Conservation (phyloP, 1,140 invertebrate genomes). For the Cyclina sinensis region DNA sequence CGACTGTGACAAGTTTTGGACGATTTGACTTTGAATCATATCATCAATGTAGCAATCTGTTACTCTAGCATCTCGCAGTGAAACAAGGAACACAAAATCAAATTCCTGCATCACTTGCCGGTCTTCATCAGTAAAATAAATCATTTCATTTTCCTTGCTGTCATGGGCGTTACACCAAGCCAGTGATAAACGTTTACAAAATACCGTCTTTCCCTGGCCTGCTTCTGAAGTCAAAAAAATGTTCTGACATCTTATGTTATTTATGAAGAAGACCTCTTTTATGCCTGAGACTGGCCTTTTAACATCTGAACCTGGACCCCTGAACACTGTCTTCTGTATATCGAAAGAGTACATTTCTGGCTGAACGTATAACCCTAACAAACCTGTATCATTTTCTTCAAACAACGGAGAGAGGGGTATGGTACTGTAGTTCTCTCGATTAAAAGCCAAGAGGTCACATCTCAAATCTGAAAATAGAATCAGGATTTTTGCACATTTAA, state of each 20-base stretch:
- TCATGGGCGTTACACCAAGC: not conserved
- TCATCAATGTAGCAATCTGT: slow-evolving; percentile 6
- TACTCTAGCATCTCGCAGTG: not conserved
- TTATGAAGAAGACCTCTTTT: not conserved
- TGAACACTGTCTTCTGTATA: not conserved
- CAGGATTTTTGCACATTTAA: no score
- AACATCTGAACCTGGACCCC: not conserved
- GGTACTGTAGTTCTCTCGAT: not conserved
- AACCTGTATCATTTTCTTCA: not conserved
- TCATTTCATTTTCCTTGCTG: not conserved
- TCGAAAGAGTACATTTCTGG: not conserved
- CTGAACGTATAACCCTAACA: not conserved
- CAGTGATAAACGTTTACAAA: not conserved
- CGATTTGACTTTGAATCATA: slow-evolving; percentile 11
- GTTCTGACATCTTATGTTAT: not conserved
- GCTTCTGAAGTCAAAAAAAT: slow-evolving; percentile 8
- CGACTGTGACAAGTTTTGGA: not conserved
- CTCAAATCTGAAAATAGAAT: not conserved
- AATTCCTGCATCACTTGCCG: not conserved
- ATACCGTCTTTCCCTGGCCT: slow-evolving; percentile 11
- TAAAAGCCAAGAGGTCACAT: not conserved
- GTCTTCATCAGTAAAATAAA: not conserved
- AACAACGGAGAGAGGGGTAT: not conserved
- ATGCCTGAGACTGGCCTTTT: not conserved
- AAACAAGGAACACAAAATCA: slow-evolving; percentile 13